A percentile compares a stretch with the other conserved stretches of the same genome.
These are phyloP conservation scores for Apamea crenata DNA, from an alignment of 2,888 invertebrate species.

Conservation along the genomic window DNA sequence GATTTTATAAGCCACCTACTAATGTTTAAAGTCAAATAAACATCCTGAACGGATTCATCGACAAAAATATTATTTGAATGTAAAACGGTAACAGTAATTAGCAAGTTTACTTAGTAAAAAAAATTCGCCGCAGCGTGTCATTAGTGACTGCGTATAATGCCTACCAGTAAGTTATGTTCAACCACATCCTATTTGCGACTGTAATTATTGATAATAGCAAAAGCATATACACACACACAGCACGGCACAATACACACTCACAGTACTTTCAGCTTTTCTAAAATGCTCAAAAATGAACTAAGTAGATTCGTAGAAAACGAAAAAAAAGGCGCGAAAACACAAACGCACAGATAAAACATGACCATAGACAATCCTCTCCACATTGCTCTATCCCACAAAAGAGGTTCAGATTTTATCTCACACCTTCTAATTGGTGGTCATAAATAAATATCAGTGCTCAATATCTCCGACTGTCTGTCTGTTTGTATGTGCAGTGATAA, in stretches of 20 bases:
- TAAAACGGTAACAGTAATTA: background rate
- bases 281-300: background rate
- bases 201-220: background rate
- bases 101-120: background rate
- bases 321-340: constrained; percentile 1
- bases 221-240: background rate
- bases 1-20: background rate
- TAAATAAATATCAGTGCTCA: constrained; percentile 83
- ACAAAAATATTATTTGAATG: background rate
- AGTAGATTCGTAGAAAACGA: background rate
- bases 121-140: background rate
- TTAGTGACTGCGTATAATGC: background rate
- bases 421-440: constrained; percentile 85
- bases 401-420: constrained; percentile 80
- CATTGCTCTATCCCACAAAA: constrained; percentile 55
- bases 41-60: background rate
- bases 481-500: constrained; percentile 63
- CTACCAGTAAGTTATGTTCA: background rate
- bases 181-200: too few relatives aligned
- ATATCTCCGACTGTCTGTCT: constrained; percentile 74
- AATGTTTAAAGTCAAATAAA: background rate
- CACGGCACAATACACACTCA: background rate
- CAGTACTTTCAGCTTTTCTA: background rate
- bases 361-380: constrained; percentile 59
- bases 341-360: constrained; percentile 29